Conservation (phyloP, 2,888 invertebrate genomes). For the Tiphia femorata region DNA sequence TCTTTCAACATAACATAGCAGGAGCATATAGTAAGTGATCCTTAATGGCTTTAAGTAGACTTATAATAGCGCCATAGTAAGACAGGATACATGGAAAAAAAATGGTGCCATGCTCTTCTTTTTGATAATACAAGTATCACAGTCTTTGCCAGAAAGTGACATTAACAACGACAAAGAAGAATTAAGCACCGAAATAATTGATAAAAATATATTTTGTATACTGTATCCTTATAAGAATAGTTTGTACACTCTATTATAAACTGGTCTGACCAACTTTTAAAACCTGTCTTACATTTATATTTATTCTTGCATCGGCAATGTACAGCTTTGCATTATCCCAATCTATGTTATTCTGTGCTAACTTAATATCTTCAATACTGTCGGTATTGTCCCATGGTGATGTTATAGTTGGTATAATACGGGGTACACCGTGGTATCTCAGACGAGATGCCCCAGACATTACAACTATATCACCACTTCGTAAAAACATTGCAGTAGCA, state of each 20-base stretch:
- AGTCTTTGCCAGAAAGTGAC: constrained; percentile 3
- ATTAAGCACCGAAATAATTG: no score
- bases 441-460: constrained; percentile 90
- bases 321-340: constrained; percentile 55
- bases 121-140: constrained; percentile 4
- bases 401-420: constrained; percentile 75
- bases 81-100: no score
- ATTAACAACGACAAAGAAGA: no score
- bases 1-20: constrained; percentile 16
- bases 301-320: constrained; percentile 79
- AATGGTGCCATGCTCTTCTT: no score
- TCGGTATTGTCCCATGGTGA: constrained; percentile 71
- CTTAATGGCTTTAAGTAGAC: background rate
- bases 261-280: constrained; percentile 74
- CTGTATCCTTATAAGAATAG: constrained; percentile 16
- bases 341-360: constrained; percentile 33
- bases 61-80: background rate
- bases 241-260: constrained; percentile 51
- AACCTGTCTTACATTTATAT: constrained; percentile 95
- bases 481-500: constrained; percentile 80
- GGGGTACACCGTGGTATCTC: constrained; percentile 95
- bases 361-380: constrained; percentile 3
- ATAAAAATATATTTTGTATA: constrained; percentile 30
- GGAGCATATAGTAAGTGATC: background rate
- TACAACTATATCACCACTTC: constrained; percentile 91